Evolutionary conservation across 2,797 vertebrate species (phyloP).

Genomic region (Margarornis squamiger): DNA sequence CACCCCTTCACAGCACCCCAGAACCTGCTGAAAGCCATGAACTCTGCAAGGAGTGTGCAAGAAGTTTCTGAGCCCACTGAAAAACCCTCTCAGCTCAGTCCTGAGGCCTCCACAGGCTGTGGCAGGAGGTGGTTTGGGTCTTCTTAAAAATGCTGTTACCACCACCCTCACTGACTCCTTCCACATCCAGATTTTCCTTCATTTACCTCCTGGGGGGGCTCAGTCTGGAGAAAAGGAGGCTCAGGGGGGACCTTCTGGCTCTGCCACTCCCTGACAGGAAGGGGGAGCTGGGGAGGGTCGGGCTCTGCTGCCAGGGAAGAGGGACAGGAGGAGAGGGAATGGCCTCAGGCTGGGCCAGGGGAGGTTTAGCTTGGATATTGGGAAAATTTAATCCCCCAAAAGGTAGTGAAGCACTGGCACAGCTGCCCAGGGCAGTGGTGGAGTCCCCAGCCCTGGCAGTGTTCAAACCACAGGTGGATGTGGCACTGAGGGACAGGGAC

Average conservation of each 20-base stretch:
- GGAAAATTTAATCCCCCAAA: neutral
- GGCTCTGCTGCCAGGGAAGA: neutral
- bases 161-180: neutral
- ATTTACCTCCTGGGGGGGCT: neutral
- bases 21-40: neutral
- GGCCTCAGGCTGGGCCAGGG: fast-evolving
- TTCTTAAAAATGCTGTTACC: neutral
- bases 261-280: neutral
- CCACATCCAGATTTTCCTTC: neutral
- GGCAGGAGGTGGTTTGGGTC: neutral
- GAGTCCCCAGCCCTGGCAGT: neutral
- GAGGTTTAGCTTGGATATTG: fast-evolving
- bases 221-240: neutral
- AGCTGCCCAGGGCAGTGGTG: neutral
- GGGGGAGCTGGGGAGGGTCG: fast-evolving
- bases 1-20: neutral
- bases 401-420: neutral
- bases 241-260: neutral
- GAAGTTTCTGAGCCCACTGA: neutral
- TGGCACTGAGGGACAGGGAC: neutral
- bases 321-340: neutral
- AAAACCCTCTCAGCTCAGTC: neutral
- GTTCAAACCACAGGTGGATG: neutral
- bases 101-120: neutral
- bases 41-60: neutral